Percentiles rank a stretch among this genome's conserved stretches.
Evolutionary conservation across 2,113 vertebrate species (phyloP).

Genomic region (Girardinichthys multiradiatus): DNA sequence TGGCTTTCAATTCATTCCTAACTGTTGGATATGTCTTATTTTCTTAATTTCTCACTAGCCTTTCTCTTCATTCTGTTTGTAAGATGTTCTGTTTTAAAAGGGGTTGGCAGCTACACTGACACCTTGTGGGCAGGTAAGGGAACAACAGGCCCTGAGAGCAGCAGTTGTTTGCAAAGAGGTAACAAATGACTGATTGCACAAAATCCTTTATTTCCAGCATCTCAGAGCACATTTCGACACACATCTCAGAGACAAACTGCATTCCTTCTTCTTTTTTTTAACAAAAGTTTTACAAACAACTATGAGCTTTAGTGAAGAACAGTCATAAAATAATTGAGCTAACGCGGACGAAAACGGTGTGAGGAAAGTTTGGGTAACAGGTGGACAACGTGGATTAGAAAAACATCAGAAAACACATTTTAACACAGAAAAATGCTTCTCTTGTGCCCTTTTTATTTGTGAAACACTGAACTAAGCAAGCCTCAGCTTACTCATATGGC

Average conservation of each 20-base stretch:
- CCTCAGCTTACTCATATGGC: conserved; percentile 55
- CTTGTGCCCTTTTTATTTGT: background rate
- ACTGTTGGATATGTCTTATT: background rate
- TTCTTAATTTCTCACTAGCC: background rate
- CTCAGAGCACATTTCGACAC: conserved; percentile 66
- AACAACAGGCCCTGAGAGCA: conserved; percentile 16
- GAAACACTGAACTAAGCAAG: conserved; percentile 19
- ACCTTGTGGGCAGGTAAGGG: conserved; percentile 19
- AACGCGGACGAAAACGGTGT: conserved; percentile 18
- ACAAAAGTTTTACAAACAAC: conserved; percentile 32
- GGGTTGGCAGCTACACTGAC: conserved; percentile 11
- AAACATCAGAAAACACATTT: background rate
- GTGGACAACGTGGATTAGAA: conserved; percentile 29
- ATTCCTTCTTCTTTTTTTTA: conserved; percentile 21
- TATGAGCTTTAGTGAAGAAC: conserved; percentile 60
- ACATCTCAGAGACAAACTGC: conserved; percentile 60
- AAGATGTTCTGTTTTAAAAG: background rate
- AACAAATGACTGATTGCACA: conserved; percentile 61
- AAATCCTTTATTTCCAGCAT: conserved; percentile 76
- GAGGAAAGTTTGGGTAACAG: conserved; percentile 30
- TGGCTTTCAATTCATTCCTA: background rate
- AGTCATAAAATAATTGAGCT: conserved; percentile 55
- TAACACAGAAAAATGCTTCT: background rate
- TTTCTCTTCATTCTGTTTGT: background rate
- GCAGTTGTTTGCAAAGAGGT: background rate